These are phyloP conservation scores for Pterois miles DNA, from an alignment of 2,797 vertebrate genomes.

Conservation along the genomic window DNA sequence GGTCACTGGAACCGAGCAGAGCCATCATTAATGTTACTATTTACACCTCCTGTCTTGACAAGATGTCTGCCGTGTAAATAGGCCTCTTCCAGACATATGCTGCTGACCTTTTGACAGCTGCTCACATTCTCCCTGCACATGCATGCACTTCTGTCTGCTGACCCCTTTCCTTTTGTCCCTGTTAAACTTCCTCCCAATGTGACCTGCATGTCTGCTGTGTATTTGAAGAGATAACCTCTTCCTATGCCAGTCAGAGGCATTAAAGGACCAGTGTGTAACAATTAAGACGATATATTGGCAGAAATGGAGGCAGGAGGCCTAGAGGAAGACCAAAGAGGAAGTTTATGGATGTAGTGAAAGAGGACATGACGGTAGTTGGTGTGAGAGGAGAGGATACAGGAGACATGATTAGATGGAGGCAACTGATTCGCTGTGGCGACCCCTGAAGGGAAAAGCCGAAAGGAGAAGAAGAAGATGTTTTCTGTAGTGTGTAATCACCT, in stretches of 20 bases:
- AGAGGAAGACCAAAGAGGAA: no score
- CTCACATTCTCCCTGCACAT: constrained; percentile 45
- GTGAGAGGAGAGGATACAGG: no score
- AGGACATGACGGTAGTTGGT: no score
- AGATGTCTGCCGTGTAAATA: not conserved
- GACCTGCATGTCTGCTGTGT: constrained; percentile 28
- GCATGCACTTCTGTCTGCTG: constrained; percentile 41
- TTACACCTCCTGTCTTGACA: not conserved
- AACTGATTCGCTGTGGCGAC: no score
- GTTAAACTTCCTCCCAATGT: constrained; percentile 41
- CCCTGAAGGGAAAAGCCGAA: no score
- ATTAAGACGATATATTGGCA: no score
- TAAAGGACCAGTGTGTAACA: no score
- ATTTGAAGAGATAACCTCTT: constrained; percentile 19
- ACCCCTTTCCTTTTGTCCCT: constrained; percentile 59
- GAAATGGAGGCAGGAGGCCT: no score
- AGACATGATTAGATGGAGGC: no score
- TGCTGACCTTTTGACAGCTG: constrained; percentile 9
- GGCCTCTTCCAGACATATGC: not conserved
- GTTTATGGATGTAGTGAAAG: no score
- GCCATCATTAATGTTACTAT: not conserved
- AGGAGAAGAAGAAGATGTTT: no score
- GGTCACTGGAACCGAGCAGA: not conserved
- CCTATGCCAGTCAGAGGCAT: constrained; percentile 3
- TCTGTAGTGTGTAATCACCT: no score